phyloP scores from a whole-genome alignment of 2,888 invertebrate species.

The Octodonta nipae region DNA sequence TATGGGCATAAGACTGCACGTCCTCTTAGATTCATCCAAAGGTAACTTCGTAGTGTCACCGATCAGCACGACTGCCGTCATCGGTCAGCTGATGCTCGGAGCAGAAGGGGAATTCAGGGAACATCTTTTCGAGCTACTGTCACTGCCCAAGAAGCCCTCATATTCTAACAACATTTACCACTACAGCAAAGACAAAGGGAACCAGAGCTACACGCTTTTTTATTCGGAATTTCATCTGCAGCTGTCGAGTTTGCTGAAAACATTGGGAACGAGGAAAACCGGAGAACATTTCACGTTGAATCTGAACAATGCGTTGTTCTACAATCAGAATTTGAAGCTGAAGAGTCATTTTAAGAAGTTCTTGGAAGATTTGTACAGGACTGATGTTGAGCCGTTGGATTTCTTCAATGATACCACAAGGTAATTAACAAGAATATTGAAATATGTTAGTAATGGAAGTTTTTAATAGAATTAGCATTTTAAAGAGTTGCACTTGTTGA shows the following conservation, averaged over 20 bases:
- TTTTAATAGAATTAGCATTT: no score
- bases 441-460: no score
- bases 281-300: constrained; percentile 21
- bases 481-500: no score
- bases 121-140: constrained; percentile 27
- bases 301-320: constrained; percentile 27
- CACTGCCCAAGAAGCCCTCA: constrained; percentile 13
- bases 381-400: constrained; percentile 22
- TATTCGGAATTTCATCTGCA: constrained; percentile 27
- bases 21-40: constrained; percentile 21
- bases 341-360: constrained; percentile 19
- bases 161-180: constrained; percentile 12
- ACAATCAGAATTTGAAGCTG: constrained; percentile 20
- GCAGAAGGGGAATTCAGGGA: constrained; percentile 27
- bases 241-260: constrained; percentile 24
- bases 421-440: no score
- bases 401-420: constrained; percentile 19
- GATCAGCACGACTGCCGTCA: constrained; percentile 29
- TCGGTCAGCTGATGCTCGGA: constrained; percentile 32
- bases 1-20: constrained; percentile 28
- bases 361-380: constrained; percentile 23
- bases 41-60: constrained; percentile 34
- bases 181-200: constrained; percentile 14
- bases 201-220: constrained; percentile 16
- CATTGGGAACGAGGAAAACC: constrained; percentile 17